Conservation (phyloP, 2,888 invertebrate species). For the Rhimphoctona megacephalus region DNA sequence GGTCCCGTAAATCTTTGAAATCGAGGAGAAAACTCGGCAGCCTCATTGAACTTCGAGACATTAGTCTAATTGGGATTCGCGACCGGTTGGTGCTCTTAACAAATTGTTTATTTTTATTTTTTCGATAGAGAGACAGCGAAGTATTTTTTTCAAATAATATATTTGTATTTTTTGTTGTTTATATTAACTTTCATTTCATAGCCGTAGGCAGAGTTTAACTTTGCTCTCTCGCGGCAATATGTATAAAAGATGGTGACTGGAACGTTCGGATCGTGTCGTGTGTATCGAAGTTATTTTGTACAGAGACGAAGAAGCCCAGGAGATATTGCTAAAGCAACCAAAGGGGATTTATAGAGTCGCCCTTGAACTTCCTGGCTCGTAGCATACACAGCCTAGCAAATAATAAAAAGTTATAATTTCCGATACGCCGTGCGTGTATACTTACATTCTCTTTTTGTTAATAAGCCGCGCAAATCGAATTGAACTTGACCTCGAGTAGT, state of each 20-base stretch:
- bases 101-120: not conserved
- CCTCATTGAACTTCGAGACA: constrained; percentile 4
- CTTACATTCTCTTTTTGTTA: constrained; percentile 10
- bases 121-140: not conserved
- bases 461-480: constrained; percentile 10
- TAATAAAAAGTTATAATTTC: not conserved
- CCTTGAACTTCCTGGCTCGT: constrained; percentile 37
- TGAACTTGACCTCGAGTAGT: constrained; percentile 34
- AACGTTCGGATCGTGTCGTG: not conserved
- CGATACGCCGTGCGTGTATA: not conserved
- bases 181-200: not conserved
- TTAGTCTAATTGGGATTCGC: constrained; percentile 36
- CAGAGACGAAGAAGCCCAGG: constrained; percentile 7
- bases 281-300: constrained; percentile 20
- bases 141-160: not conserved
- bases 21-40: not conserved
- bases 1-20: not conserved
- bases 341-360: constrained; percentile 51
- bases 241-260: not conserved
- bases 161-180: constrained; percentile 4
- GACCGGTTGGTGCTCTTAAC: constrained; percentile 7
- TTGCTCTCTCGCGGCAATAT: constrained; percentile 9
- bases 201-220: not conserved
- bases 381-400: not conserved
- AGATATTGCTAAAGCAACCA: constrained; percentile 40